Conservation (phyloP, 2,888 invertebrate genomes). For the Apocheima hispidaria region DNA sequence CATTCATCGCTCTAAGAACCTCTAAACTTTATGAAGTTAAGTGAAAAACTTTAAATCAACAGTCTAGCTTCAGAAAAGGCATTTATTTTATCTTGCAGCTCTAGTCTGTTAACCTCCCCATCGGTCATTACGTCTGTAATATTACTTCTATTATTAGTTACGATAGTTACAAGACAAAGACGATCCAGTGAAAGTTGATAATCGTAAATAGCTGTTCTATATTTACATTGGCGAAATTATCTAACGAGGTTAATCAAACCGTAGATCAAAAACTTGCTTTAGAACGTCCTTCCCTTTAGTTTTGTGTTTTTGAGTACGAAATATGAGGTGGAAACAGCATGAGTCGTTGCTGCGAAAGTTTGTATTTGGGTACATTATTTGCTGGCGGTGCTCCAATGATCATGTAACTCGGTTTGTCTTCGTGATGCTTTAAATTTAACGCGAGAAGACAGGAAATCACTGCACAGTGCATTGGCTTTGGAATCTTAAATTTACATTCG, state of each 20-base stretch:
- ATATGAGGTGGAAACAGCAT: slow-evolving; percentile 45
- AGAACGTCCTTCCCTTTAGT: slow-evolving; percentile 29
- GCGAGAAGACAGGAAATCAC: background rate
- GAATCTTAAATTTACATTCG: background rate
- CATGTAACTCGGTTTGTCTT: slow-evolving; percentile 39
- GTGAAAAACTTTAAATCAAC: slow-evolving; percentile 46
- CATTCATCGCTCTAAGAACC: slow-evolving; percentile 36
- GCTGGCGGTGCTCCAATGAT: slow-evolving; percentile 52
- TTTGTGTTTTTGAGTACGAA: slow-evolving; percentile 34
- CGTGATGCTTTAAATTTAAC: slow-evolving; percentile 21
- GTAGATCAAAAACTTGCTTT: slow-evolving; percentile 37
- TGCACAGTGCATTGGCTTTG: background rate
- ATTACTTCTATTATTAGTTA: slow-evolving; percentile 36
- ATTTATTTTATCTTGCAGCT: slow-evolving; percentile 9
- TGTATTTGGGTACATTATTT: slow-evolving; percentile 48
- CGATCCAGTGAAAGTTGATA: slow-evolving; percentile 56
- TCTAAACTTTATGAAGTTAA: slow-evolving; percentile 29
- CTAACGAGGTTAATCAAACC: slow-evolving; percentile 24
- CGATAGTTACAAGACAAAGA: slow-evolving; percentile 45
- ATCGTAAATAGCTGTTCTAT: slow-evolving; percentile 37
- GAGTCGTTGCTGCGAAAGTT: slow-evolving; percentile 54
- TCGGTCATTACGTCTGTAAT: slow-evolving; percentile 40
- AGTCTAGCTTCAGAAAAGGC: slow-evolving; percentile 32
- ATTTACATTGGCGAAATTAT: slow-evolving; percentile 31
- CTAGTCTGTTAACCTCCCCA: slow-evolving; percentile 50